These are phyloP conservation scores for Drosophila nikananu DNA, from an alignment of 1,140 invertebrate species.

Conservation along the genomic window DNA sequence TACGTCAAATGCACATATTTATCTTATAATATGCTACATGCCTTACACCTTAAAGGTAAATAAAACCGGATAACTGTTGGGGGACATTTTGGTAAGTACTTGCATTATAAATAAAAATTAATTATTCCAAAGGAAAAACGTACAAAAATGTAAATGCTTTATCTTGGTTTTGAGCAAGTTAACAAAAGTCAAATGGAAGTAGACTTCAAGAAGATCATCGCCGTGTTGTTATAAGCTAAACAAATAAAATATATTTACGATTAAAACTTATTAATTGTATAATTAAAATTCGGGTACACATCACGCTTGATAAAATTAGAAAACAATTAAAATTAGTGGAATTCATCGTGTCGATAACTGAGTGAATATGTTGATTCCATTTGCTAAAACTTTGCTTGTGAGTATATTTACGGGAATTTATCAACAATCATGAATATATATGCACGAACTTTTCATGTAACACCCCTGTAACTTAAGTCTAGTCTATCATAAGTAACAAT, in stretches of 20 bases:
- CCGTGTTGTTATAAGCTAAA: background rate
- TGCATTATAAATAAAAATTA: conserved; percentile 4
- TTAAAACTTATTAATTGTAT: background rate
- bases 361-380: conserved; percentile 37
- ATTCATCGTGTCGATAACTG: conserved; percentile 16
- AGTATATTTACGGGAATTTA: conserved; percentile 52
- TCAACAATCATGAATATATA: conserved; percentile 58
- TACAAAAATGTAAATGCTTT: background rate
- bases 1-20: conserved; percentile 43
- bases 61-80: conserved; percentile 33
- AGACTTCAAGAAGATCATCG: background rate
- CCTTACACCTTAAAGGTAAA: conserved; percentile 34
- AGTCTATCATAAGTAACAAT: conserved; percentile 59
- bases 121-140: background rate
- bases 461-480: conserved; percentile 59
- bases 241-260: background rate
- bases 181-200: conserved; percentile 4
- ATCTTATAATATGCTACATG: conserved; percentile 38
- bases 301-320: conserved; percentile 23
- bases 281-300: conserved; percentile 2
- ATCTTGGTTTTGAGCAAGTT: conserved; percentile 9
- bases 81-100: conserved; percentile 21
- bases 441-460: conserved; percentile 53
- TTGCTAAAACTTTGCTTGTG: conserved; percentile 40
- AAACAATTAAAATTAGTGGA: conserved; percentile 14